Base-by-base conservation (phyloP, 2,797 vertebrate genomes). In the Schizopygopsis malacanthus region DNA sequence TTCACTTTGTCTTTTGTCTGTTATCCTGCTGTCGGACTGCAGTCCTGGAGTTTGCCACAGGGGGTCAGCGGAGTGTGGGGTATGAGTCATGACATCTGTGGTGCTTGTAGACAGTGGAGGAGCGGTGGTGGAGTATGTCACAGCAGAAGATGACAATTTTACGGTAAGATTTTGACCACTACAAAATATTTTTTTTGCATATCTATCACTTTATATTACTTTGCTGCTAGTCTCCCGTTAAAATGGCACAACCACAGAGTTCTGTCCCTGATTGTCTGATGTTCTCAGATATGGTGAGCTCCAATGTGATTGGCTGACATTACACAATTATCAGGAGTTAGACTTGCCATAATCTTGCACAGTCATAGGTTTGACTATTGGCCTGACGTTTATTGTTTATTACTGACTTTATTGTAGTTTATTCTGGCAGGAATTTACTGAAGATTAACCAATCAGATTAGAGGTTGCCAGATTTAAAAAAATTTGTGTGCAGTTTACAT, bases 81-180 rank as follows among this genome's bases (percentile, higher is more conserved):
- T 95, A 94, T 97, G 96, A 95, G 95, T 94, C 92, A 98, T 99
- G 98, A 96, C 97, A 91, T 98, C 98, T 67, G 96, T 96, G 92
- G 95, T 97, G 91, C 95, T 97, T 91, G 94, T 97, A 88, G 97
- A 97, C 94, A 94, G 91, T 83, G 98, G 97, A 91, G 97, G 96
- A 87, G 91, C 94, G 9, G 90, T 94, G 91, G 94, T 96, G 94
- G 97, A 98, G 92, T 97, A 97, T n/a, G 93, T 97, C 90, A 95
- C 95, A 33, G 93, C 95, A 88, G 90, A 95, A 94, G 96, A 96
- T 69, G 94, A 95, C 77, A 90, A 88, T 12, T 92, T 93, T 83
- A 93, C 93, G 94, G 95, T 95, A 86, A n/a, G 72, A 54, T 10
- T 47, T 22, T 79, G 11, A 59, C 15, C 20, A 6, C 33, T 72